Evolutionary conservation across 1,140 invertebrate species (phyloP), one percentile per base, ranked within the genome.

Genomic region (Cotesia glomerata): DNA sequence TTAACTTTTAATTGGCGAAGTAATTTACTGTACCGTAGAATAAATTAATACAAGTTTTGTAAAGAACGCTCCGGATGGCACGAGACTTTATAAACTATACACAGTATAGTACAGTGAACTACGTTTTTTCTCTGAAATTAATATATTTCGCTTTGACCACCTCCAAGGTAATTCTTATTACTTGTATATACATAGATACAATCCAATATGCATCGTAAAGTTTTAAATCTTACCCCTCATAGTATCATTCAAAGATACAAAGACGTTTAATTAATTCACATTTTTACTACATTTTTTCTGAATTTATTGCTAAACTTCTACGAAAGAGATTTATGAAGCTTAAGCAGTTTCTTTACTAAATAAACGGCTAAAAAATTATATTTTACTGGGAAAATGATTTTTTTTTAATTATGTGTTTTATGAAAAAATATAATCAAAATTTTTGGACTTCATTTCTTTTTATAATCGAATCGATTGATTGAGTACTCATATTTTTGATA

Each of bases 1-100:
- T 54, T 66, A 68, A 68, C 65, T 68, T 68, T 68, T 68, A 68
- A 68, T 68, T 68, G 65, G 54, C 26, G n/a, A 36, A 68, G 65
- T 56, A 68, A 68, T 68, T 68, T 54, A 68, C 54, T 66, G 52
- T 66, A 16, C 35, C 65, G 18, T 56, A 14, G 65, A 32, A 56
- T 56, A 52, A 68, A 56, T 54, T 54, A 34, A 68, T 54, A 16
- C 52, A 54, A 54, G 52, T 54, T 54, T 54, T 16, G 52, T 54
- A 54, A 54, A 16, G 52, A 54, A 35, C 51, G 58, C 65, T 14
- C 32, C 51, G n/a, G 65, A 68, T 56, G 54, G 65, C 65, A 68
- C 51, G 16, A 68, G 51, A 54, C 52, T 54, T 54, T 13, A 16
- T 14, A 54, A n/a, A 54, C 35, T 68, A n/a, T 68, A 34, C 2